Evolutionary conservation across 2,113 vertebrate genomes (phyloP).

Genomic region (Oceanodroma tethys): DNA sequence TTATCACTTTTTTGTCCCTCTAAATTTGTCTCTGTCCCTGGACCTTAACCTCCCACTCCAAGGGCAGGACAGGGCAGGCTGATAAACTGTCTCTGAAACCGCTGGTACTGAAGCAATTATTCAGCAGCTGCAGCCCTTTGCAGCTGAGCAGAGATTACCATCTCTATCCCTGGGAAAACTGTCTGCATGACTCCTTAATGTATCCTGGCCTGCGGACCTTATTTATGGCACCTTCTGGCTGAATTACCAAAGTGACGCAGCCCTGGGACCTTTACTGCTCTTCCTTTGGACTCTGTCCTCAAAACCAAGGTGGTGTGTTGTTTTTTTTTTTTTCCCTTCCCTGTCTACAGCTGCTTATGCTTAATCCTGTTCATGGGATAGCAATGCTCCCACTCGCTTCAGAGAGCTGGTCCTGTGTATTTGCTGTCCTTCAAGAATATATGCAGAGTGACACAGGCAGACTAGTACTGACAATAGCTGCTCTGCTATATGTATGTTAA

Average conservation of each 20-base stretch:
- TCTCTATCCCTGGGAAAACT: constrained; percentile 22
- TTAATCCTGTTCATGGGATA: background rate
- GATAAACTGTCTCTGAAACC: constrained; percentile 43
- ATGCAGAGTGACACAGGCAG: background rate
- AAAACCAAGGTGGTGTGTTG: background rate
- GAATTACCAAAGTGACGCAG: background rate
- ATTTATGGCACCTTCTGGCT: constrained; percentile 33
- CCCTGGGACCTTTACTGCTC: background rate
- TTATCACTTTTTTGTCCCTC: constrained; percentile 30
- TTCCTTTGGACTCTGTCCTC: background rate
- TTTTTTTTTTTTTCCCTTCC: accelerated
- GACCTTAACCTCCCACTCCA: constrained; percentile 21
- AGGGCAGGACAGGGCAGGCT: constrained; percentile 18
- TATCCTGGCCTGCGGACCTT: background rate
- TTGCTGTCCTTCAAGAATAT: background rate
- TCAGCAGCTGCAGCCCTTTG: constrained; percentile 30
- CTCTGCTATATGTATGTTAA: background rate
- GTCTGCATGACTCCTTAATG: background rate
- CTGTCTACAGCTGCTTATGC: background rate
- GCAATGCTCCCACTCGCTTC: background rate
- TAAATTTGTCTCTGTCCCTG: constrained; percentile 20
- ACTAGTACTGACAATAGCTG: background rate
- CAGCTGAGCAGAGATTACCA: constrained; percentile 47
- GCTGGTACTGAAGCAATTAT: constrained; percentile 1
- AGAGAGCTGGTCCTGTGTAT: background rate